A percentile compares a stretch with the other conserved stretches of the same genome.
Evolutionary conservation across 2,113 vertebrate genomes (phyloP).

Genomic region (Anas platyrhynchos): DNA sequence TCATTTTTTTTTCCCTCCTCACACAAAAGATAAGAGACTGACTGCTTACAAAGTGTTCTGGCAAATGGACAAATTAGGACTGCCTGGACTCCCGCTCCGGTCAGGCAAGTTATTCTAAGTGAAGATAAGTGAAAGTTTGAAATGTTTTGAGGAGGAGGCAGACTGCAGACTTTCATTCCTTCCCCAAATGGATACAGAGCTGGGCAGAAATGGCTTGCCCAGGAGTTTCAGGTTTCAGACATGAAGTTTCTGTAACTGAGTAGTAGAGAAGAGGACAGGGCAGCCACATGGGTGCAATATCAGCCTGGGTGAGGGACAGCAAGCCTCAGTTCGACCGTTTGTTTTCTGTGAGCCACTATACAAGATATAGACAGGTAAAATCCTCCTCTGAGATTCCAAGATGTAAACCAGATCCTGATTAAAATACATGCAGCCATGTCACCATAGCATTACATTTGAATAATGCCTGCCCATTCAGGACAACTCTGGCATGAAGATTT

Average conservation of each 20-base stretch:
- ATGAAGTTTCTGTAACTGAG: not conserved
- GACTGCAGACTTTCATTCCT: not conserved
- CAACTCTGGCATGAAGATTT: not conserved
- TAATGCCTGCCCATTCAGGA: not conserved
- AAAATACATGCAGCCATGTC: not conserved
- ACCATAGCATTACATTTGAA: not conserved
- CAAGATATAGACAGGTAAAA: not conserved
- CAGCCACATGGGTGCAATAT: rapidly evolving
- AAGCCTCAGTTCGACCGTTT: not conserved
- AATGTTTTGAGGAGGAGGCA: constrained; percentile 56
- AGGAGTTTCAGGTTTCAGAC: constrained; percentile 29
- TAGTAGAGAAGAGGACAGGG: not conserved
- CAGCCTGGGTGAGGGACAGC: rapidly evolving
- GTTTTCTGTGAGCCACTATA: not conserved
- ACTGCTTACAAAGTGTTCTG: constrained; percentile 76
- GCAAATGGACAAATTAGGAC: constrained; percentile 74
- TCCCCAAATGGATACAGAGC: constrained; percentile 15
- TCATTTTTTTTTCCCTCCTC: constrained; percentile 29
- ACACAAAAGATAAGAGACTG: constrained; percentile 72
- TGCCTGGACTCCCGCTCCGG: constrained; percentile 12
- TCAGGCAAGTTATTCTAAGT: constrained; percentile 63
- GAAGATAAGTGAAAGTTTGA: constrained; percentile 70
- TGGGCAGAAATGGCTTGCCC: not conserved
- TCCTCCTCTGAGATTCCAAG: not conserved
- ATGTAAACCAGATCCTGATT: not conserved